Evolutionary conservation across 2,888 invertebrate species (phyloP).

Genomic region (Germaria angustata): DNA sequence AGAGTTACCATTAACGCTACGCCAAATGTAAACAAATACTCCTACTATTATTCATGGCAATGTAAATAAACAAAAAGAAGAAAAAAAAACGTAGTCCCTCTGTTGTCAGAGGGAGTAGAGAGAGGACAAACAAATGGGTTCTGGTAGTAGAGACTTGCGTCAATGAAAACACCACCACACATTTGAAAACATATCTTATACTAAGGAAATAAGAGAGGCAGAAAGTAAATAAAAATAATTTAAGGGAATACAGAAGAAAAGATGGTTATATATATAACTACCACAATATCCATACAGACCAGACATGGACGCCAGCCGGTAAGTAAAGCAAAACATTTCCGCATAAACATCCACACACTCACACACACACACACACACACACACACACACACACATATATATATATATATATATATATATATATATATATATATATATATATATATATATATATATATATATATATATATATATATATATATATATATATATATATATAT

Average conservation of each 20-base stretch:
- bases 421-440: too few species aligned
- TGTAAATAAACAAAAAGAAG: neutral
- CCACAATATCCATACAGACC: slow-evolving; percentile 17
- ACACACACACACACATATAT: too few species aligned
- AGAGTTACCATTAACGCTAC: neutral
- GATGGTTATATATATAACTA: neutral
- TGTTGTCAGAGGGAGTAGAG: neutral
- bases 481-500: too few species aligned
- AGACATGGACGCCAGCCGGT: slow-evolving; percentile 20
- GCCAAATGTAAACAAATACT: neutral
- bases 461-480: too few species aligned
- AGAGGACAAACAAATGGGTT: neutral
- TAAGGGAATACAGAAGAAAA: too few species aligned
- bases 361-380: too few species aligned
- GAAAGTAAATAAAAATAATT: neutral
- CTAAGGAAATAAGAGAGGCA: neutral
- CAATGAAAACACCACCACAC: slow-evolving; percentile 2
- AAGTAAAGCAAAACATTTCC: neutral
- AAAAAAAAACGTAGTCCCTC: neutral
- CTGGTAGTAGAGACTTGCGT: neutral
- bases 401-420: too few species aligned
- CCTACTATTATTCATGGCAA: neutral
- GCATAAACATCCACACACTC: neutral
- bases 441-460: too few species aligned
- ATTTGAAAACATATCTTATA: neutral